Base-by-base conservation (phyloP, 2,797 vertebrate genomes). In the Diplodus sargus region DNA sequence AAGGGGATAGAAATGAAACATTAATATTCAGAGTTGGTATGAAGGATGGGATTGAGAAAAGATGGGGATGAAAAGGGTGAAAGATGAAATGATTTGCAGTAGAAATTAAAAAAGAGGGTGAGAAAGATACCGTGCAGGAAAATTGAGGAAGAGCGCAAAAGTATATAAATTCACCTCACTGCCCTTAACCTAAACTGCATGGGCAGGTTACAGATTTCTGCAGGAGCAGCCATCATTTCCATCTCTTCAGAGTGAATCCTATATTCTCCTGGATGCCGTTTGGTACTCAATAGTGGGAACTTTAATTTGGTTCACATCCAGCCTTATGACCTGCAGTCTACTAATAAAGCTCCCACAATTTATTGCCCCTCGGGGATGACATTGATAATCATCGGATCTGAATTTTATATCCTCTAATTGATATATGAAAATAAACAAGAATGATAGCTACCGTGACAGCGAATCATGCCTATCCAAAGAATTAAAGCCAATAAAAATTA, bases 371-470 rank as follows among this genome's bases (percentile, higher is more conserved):
- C n/a, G 67, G 70, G 81, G 74, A 87, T 90, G 90, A 87, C 90
- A 86, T 90, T 90, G 89, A 85, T 92, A 88, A 93, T 92, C 81
- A 87, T 39, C 60, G 74, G 85, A 81, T 87, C 83, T 84, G 71
- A 84, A 88, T 90, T 91, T 92, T 86, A 87, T 89, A 76, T 80
- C 82, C 88, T 78, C 61, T 94, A 94, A 93, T 93, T 94, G 92
- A 94, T 91, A 91, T 90, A 89, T 91, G 85, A 90, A 91, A 91
- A 90, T 88, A 94, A 94, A 92, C 89, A 91, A 88, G 87, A 93
- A 78, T 81, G 86, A 94, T 94, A 78, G 89, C 90, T 79, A 78
- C 81, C 53, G 34, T 79, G 82, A 79, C 86, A 84, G 85, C 47
- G 86, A 91, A 82, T 91, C 74, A 70, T 84, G 83, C 89, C 90